Conservation (phyloP, 1,140 invertebrate genomes). For the Adoxophyes honmai region DNA sequence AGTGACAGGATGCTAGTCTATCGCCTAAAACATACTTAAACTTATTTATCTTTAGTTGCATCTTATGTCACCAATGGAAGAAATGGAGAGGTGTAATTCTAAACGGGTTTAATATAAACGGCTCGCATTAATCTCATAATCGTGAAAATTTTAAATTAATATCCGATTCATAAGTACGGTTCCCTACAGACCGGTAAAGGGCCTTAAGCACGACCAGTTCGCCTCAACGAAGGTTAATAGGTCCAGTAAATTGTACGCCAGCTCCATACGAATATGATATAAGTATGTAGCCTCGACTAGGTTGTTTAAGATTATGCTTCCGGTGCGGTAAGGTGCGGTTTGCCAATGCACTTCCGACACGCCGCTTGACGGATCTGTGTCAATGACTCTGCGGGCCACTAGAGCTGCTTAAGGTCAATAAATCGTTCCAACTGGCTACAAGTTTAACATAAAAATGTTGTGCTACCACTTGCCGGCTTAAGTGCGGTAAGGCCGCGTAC, state of each 20-base stretch:
- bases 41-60: too few species aligned
- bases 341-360: slow-evolving; percentile 11
- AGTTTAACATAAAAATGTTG: slow-evolving; percentile 5
- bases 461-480: neutral
- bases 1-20: too few species aligned
- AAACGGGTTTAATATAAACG: too few species aligned
- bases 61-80: too few species aligned
- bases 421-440: neutral
- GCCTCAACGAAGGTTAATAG: slow-evolving; percentile 24
- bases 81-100: too few species aligned
- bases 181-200: slow-evolving; percentile 21
- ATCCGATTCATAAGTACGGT: neutral
- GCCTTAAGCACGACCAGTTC: slow-evolving; percentile 20
- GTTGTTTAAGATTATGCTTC: neutral
- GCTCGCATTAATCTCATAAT: too few species aligned
- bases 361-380: slow-evolving; percentile 4
- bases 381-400: slow-evolving; percentile 8
- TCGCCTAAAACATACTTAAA: too few species aligned
- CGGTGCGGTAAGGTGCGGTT: neutral
- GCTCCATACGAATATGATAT: slow-evolving; percentile 5
- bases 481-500: too few species aligned
- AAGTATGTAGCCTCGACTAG: slow-evolving; percentile 3
- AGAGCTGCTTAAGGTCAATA: neutral
- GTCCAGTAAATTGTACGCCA: neutral
- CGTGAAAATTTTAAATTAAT: too few species aligned